phyloP scores from a whole-genome alignment of 2,113 vertebrate species.

The Tretioscincus oriximinensis region DNA sequence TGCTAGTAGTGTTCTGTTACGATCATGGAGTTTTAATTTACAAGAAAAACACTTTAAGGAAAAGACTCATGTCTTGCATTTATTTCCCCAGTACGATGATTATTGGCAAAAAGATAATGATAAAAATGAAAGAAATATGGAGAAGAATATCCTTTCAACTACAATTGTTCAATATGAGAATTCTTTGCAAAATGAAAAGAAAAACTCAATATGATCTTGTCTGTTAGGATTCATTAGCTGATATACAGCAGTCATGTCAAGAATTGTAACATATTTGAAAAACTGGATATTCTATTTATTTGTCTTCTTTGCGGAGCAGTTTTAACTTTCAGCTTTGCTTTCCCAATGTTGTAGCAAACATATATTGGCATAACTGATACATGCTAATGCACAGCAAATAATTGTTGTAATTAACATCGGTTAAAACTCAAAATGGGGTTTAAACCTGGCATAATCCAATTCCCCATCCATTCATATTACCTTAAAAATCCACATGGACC shows the following conservation, averaged over 20 bases:
- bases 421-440: too few species aligned
- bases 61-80: conserved; percentile 29
- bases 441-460: too few species aligned
- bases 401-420: too few species aligned
- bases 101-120: conserved; percentile 5
- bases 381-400: not conserved
- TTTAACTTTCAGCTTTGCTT: conserved; percentile 44
- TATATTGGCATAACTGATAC: not conserved
- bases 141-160: conserved; percentile 38
- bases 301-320: conserved; percentile 34
- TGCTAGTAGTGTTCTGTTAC: conserved; percentile 8
- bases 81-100: conserved; percentile 25
- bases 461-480: too few species aligned
- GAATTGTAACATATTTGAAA: conserved; percentile 45
- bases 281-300: conserved; percentile 31
- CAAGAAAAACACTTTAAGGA: not conserved
- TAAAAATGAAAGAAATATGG: conserved; percentile 22
- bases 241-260: conserved; percentile 51
- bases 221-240: conserved; percentile 43
- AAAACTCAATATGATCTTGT: conserved; percentile 28
- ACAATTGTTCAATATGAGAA: conserved; percentile 17
- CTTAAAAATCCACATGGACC: too few species aligned
- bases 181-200: conserved; percentile 29
- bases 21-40: conserved; percentile 12
- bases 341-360: conserved; percentile 14